Evolutionary conservation across 1,140 invertebrate species (phyloP).

Genomic region (Ceratoteleas bidentatus): DNA sequence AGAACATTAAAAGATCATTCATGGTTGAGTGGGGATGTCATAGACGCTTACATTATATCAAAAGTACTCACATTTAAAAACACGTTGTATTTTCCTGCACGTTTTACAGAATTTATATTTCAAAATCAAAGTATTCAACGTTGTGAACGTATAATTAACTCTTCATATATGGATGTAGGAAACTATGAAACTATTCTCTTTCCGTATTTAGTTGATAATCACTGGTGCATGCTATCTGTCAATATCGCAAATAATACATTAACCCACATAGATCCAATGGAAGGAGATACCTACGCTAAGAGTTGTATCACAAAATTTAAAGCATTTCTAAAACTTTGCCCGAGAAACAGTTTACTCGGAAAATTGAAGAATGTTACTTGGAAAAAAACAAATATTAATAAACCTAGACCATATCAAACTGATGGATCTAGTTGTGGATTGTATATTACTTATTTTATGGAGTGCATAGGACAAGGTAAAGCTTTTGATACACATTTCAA

Average conservation of each 20-base stretch:
- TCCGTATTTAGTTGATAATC: background rate
- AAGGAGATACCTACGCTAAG: too few relatives aligned
- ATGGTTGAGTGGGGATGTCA: background rate
- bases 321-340: background rate
- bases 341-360: background rate
- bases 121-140: background rate
- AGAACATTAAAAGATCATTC: background rate
- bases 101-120: conserved; percentile 3
- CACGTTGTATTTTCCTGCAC: background rate
- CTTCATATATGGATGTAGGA: background rate
- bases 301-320: too few relatives aligned
- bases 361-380: background rate
- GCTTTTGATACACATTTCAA: background rate
- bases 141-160: background rate
- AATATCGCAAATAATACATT: background rate
- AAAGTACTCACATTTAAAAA: background rate
- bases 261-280: background rate
- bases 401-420: background rate
- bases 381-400: background rate
- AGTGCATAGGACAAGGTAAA: background rate
- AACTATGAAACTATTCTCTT: background rate
- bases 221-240: background rate
- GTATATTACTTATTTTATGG: conserved; percentile 1
- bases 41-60: background rate
- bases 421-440: background rate